phyloP scores from a whole-genome alignment of 2,888 invertebrate genomes.

The Polydrusus cervinus region DNA sequence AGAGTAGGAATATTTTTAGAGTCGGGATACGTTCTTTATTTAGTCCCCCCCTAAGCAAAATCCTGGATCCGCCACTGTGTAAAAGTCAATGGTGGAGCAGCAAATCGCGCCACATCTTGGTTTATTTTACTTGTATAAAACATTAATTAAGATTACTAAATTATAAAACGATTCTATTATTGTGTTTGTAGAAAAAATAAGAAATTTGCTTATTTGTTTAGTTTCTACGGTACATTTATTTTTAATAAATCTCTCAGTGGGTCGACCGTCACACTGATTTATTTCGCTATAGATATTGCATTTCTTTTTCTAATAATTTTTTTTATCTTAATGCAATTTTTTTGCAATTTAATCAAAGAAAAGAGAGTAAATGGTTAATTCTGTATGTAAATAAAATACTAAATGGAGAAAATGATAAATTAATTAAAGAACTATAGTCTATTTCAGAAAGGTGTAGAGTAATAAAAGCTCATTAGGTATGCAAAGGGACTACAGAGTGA shows the following conservation, averaged over 20 bases:
- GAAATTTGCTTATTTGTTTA: constrained; percentile 19
- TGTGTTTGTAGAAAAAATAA: constrained; percentile 1
- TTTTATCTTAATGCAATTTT: constrained; percentile 17
- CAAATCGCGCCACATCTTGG: too few relatives aligned
- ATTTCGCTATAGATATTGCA: constrained; percentile 15
- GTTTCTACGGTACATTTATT: constrained; percentile 36
- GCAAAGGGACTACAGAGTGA: too few relatives aligned
- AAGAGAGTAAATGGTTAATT: constrained; percentile 4
- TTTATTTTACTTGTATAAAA: too few relatives aligned
- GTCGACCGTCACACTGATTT: constrained; percentile 29
- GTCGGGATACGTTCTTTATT: too few relatives aligned
- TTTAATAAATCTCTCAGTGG: constrained; percentile 32
- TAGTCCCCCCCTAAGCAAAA: too few relatives aligned
- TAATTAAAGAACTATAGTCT: too few relatives aligned
- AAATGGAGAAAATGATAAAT: background rate
- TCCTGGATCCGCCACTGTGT: too few relatives aligned
- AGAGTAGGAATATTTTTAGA: too few relatives aligned
- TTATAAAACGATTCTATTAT: constrained; percentile 1
- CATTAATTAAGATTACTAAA: too few relatives aligned
- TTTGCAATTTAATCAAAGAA: constrained; percentile 21
- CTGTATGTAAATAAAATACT: background rate
- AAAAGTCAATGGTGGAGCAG: too few relatives aligned
- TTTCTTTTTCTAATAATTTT: constrained; percentile 14
- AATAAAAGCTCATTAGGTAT: too few relatives aligned
- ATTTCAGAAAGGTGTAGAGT: too few relatives aligned